Evolutionary conservation across 2,888 invertebrate genomes (phyloP).

Genomic region (Loripinus fragilis): DNA sequence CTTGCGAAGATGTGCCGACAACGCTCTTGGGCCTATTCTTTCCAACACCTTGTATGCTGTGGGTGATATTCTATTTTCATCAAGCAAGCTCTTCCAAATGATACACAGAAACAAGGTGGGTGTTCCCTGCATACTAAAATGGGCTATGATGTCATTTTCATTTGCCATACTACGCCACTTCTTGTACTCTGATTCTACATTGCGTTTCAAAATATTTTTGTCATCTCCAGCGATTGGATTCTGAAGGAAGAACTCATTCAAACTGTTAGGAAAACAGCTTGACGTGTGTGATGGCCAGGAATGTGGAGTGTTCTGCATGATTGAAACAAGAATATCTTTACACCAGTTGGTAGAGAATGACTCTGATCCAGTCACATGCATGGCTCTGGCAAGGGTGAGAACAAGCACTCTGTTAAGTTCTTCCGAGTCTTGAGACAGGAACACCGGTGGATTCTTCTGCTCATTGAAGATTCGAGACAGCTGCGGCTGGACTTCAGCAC

Average conservation of each 20-base stretch:
- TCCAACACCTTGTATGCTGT: conserved; percentile 96
- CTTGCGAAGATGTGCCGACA: conserved; percentile 95
- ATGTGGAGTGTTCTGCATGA: conserved; percentile 97
- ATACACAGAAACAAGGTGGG: conserved; percentile 96
- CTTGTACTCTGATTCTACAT: conserved; percentile 89
- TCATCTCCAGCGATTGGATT: conserved; percentile 87
- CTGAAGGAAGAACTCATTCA: conserved; percentile 91
- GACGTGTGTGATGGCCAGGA: conserved; percentile 97
- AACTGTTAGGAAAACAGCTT: conserved; percentile 95
- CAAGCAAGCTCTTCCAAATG: conserved; percentile 97
- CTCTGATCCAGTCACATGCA: conserved; percentile 93
- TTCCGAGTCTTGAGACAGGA: conserved; percentile 95
- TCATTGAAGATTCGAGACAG: conserved; percentile 95
- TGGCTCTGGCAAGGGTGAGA: conserved; percentile 95
- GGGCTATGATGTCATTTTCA: conserved; percentile 97
- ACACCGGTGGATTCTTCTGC: conserved; percentile 89
- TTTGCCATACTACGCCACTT: conserved; percentile 97
- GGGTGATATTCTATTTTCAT: conserved; percentile 95
- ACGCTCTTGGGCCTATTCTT: conserved; percentile 94
- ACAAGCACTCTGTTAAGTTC: conserved; percentile 97
- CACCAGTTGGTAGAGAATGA: conserved; percentile 91
- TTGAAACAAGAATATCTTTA: conserved; percentile 93
- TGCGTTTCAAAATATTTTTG: conserved; percentile 92
- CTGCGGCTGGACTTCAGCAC: conserved; percentile 96
- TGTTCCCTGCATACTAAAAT: conserved; percentile 96